Base-by-base conservation (phyloP, 2,113 vertebrate genomes). In the Mesitornis unicolor region DNA sequence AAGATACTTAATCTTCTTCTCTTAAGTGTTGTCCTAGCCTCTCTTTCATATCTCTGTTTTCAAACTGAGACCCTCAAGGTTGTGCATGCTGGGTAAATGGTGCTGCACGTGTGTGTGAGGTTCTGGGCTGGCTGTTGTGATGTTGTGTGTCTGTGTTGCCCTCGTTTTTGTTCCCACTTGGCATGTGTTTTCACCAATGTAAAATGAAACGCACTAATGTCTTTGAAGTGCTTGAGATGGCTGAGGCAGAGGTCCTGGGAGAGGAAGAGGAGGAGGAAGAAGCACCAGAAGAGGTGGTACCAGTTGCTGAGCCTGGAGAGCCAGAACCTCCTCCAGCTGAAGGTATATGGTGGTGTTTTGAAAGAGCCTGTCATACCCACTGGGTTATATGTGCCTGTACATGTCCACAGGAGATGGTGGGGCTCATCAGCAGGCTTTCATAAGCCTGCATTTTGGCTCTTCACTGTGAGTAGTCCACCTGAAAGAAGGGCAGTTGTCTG, bases 181-280 rank as follows among this genome's bases (percentile, higher is more conserved):
- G 7, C 63, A 57, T 6, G 8, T 36, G 75, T 74, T 93, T 70
- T 48, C 56, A 80, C 11, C 79, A 42, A 24, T n/a, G n/a, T 95
- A 48, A 90, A 93, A 92, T 57, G 81, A 95, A 97, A 82, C 26
- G 31, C 90, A 91, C 96, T 98, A 98, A 97, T 98, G 96, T 98
- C 95, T 97, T 98, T 97, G 84, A 98, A 98, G 97, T 77, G 79
- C 87, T 90, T 5, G 91, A 97, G 95, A 26, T 79, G 67, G 93
- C 84, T 33, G 81, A 81, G 54, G 87, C 93, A 84, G 97, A 94
- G 59, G 50, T 89, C 35, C 33, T 24, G 7, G 82, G 91, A 92
- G 96, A 96, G 73, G 91, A 91, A 35, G 94, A 81, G 48, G 90
- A 89, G 64, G 81, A 91, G 64, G 94, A n/a, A n/a, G n/a, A 79